phyloP scores from a whole-genome alignment of 2,888 invertebrate species.

The Megaustenia siamemsis region DNA sequence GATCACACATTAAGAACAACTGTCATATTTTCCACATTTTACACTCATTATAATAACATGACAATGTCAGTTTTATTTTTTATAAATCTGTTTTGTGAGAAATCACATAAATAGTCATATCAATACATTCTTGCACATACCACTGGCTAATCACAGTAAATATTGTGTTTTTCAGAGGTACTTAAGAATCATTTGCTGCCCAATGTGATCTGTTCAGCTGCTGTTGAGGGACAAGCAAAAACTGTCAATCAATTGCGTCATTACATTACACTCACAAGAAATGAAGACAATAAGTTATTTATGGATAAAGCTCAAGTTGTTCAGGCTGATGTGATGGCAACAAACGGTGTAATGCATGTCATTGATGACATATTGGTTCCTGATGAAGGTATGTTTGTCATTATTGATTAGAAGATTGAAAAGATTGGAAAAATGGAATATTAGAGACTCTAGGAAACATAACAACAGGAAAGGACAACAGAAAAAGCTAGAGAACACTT shows the following conservation, averaged over 20 bases:
- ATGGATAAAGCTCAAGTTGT: slow-evolving; percentile 83
- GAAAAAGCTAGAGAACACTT: no score
- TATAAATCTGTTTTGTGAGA: no score
- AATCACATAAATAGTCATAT: no score
- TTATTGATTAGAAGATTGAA: no score
- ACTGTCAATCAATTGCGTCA: slow-evolving; percentile 82
- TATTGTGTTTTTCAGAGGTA: slow-evolving; percentile 81
- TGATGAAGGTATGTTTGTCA: slow-evolving; percentile 75
- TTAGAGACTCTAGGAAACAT: no score
- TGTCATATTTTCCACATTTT: no score
- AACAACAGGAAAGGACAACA: no score
- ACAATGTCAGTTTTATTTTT: no score
- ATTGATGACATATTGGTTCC: slow-evolving; percentile 86
- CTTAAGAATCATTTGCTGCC: slow-evolving; percentile 86
- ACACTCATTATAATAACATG: no score
- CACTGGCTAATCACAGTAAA: background rate
- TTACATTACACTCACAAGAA: slow-evolving; percentile 82
- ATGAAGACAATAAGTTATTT: slow-evolving; percentile 82
- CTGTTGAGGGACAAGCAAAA: slow-evolving; percentile 83
- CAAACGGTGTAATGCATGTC: slow-evolving; percentile 87
- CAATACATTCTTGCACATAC: background rate
- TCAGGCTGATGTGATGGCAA: slow-evolving; percentile 84
- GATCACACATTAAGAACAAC: no score
- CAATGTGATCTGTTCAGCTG: slow-evolving; percentile 84
- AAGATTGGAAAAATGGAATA: no score